These are phyloP conservation scores for Arenaria interpres DNA, from an alignment of 2,113 vertebrate species.

Conservation along the genomic window DNA sequence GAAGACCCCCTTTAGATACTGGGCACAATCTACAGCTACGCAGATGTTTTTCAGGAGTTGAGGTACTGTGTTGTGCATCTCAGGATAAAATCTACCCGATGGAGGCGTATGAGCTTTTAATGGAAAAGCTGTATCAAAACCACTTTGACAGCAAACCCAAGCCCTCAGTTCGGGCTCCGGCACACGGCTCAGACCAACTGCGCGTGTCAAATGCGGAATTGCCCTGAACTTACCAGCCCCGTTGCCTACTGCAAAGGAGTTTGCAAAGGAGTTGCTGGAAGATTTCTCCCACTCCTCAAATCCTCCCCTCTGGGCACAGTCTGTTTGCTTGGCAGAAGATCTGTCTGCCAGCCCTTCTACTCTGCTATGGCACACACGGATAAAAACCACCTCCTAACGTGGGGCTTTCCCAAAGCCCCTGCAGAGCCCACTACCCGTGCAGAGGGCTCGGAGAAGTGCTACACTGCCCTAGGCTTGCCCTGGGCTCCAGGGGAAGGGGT, in stretches of 20 bases:
- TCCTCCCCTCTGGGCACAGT: not conserved
- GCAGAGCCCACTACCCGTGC: not conserved
- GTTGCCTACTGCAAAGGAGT: not conserved
- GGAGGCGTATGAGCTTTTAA: not conserved
- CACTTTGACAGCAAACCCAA: not conserved
- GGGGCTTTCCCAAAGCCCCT: not conserved
- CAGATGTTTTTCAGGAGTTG: not conserved
- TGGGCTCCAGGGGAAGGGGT: not conserved
- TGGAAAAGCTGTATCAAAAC: not conserved
- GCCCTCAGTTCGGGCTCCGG: not conserved
- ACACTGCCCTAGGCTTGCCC: accelerated
- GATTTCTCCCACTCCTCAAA: not conserved
- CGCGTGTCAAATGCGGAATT: not conserved
- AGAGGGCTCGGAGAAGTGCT: not conserved
- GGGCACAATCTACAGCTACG: not conserved
- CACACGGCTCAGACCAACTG: not conserved
- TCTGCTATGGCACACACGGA: too few species aligned
- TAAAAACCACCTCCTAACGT: not conserved
- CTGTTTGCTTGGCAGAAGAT: not conserved
- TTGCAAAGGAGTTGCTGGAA: not conserved
- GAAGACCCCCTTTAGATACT: too few species aligned
- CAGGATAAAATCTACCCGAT: not conserved
- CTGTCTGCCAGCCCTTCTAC: not conserved
- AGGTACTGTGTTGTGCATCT: not conserved
- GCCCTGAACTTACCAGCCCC: not conserved